Evolutionary conservation across 2,888 invertebrate species (phyloP), one percentile per base, ranked within the genome.

Genomic region (Sarcophaga rosellei): DNA sequence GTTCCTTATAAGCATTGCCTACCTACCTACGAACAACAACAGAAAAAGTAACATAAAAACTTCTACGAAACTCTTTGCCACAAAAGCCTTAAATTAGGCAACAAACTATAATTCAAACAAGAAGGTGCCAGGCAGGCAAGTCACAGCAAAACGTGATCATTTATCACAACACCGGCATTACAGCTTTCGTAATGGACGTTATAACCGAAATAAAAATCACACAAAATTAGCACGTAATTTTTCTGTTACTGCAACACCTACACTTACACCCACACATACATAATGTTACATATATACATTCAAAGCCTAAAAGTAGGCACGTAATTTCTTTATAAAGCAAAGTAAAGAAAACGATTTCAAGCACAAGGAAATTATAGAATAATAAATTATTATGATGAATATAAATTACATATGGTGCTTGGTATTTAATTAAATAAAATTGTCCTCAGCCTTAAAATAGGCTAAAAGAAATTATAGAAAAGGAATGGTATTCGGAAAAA

Each of bases 211-310:
- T 63, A 66, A 57, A 69, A 73, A 80, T 70, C 75, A 44, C 12
- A 83, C 23, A 83, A 83, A 81, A 86, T 83, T 81, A 86, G 80
- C 86, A 86, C 86, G 86, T 86, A 86, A 78, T 83, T 84, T 12
- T 21, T 78, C 44, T 35, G 35, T 35, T 35, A 35, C 35, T 73
- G 45, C 61, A 35, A 68, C 78, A 73, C 53, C 53, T 73, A 62
- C 25, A 57, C 63, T 35, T 15, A 57, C 76, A 44, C 23, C 75
- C 53, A 21, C 17, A 53, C 23, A n/a, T n/a, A 59, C 5, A 20
- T 35, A 20, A 65, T 57, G 4, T 6, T 23, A 53, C 23, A 21
- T 8, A 21, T 66, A 66, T 63, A 25, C n/a, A n/a, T n/a, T 8
- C 25, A 62, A 79, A 85, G 82, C 80, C 86, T 83, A 86, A 86